phyloP scores from a whole-genome alignment of 2,113 vertebrate genomes.

The Leptocoma aspasia region DNA sequence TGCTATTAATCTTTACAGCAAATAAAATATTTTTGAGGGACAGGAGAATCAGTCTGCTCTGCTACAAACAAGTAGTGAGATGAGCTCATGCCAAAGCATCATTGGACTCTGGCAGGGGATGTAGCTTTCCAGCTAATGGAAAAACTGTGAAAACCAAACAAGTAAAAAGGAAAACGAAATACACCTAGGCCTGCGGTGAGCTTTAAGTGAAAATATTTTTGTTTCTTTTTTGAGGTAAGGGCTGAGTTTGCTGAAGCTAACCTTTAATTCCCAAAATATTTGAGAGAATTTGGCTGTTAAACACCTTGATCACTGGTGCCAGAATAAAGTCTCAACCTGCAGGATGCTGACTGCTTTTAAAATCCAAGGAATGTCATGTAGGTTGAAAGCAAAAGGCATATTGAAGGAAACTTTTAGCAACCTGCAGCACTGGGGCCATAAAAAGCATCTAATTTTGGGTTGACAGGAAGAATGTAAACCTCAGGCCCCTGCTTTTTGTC shows the following conservation, averaged over 20 bases:
- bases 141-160: neutral
- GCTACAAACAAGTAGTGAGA: neutral
- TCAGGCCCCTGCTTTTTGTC: neutral
- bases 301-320: neutral
- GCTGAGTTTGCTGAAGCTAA: neutral
- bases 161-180: neutral
- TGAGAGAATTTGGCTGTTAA: neutral
- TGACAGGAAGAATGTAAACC: conserved; percentile 6
- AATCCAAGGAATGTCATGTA: neutral
- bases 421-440: neutral
- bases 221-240: neutral
- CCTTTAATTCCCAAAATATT: neutral
- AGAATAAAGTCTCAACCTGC: neutral
- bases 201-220: conserved; percentile 20
- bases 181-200: neutral
- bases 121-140: neutral
- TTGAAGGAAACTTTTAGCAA: neutral
- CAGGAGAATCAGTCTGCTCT: neutral
- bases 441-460: neutral
- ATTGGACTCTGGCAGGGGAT: neutral
- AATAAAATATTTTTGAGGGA: conserved; percentile 5
- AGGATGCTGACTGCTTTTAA: conserved; percentile 18
- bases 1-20: neutral
- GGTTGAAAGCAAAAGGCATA: neutral
- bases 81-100: neutral